These are phyloP conservation scores for Strigamia maritima DNA, from an alignment of 2,888 invertebrate genomes.

Conservation along the genomic window DNA sequence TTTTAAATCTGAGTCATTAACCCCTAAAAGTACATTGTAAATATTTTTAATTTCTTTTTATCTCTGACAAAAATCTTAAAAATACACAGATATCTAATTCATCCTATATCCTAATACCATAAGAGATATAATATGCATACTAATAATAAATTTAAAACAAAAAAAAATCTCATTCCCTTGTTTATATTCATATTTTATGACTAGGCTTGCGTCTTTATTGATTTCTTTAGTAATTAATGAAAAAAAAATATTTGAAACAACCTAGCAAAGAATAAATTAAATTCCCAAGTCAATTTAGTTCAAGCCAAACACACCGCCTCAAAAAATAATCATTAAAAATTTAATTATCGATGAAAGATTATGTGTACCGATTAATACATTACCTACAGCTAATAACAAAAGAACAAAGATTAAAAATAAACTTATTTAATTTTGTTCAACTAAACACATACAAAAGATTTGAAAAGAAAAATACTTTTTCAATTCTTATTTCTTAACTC, in stretches of 20 bases:
- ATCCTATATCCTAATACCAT: neutral
- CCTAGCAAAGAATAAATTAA: conserved; percentile 24
- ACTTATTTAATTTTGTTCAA: neutral
- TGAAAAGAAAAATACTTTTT: neutral
- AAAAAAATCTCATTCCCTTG: neutral
- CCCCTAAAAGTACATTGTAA: neutral
- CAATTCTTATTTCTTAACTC: neutral
- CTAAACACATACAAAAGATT: neutral
- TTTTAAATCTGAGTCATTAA: conserved; percentile 24
- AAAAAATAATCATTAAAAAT: conserved; percentile 27
- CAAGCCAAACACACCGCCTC: conserved; percentile 21
- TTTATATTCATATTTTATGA: conserved; percentile 5
- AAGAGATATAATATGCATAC: neutral
- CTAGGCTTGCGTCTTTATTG: neutral
- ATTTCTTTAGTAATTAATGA: conserved; percentile 26
- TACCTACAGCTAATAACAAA: conserved; percentile 24
- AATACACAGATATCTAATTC: neutral
- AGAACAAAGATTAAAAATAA: neutral
- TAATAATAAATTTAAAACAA: neutral
- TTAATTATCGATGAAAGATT: conserved; percentile 29
- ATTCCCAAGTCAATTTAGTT: conserved; percentile 22
- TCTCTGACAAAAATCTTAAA: neutral
- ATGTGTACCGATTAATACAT: conserved; percentile 27
- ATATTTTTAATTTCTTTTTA: conserved; percentile 12
- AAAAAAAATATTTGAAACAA: conserved; percentile 2